Evolutionary conservation across 2,113 vertebrate species (phyloP).

Genomic region (Scalopus aquaticus): DNA sequence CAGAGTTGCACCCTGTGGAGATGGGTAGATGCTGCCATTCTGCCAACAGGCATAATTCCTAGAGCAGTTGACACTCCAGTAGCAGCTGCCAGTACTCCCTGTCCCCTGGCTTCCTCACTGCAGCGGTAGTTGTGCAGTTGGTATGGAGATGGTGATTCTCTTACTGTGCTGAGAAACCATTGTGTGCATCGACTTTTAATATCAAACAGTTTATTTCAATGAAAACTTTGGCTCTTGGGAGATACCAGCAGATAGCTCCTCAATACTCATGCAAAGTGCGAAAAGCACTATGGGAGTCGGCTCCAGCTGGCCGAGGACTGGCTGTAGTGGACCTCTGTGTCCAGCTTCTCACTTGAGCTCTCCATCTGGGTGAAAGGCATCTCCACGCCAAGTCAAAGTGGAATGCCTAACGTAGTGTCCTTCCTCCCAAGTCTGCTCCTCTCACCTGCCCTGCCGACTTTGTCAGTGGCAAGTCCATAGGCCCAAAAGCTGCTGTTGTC

Average conservation of each 20-base stretch:
- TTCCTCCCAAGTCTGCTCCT: neutral
- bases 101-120: neutral
- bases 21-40: neutral
- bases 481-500: rapidly evolving
- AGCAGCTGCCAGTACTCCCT: neutral
- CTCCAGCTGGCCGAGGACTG: neutral
- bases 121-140: neutral
- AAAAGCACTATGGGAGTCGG: neutral
- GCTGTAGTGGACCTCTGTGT: neutral
- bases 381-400: neutral
- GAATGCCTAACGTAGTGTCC: too few species aligned
- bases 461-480: rapidly evolving
- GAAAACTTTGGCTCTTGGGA: neutral
- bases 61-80: neutral
- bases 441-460: rapidly evolving
- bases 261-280: neutral
- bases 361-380: neutral
- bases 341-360: neutral
- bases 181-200: neutral
- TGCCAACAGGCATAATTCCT: neutral
- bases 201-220: neutral
- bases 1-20: neutral
- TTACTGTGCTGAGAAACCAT: neutral
- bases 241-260: neutral
- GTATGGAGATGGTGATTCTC: neutral